Evolutionary conservation across 2,113 vertebrate species (phyloP), one percentile per base, ranked within the genome.

Genomic region (Lagopus muta): DNA sequence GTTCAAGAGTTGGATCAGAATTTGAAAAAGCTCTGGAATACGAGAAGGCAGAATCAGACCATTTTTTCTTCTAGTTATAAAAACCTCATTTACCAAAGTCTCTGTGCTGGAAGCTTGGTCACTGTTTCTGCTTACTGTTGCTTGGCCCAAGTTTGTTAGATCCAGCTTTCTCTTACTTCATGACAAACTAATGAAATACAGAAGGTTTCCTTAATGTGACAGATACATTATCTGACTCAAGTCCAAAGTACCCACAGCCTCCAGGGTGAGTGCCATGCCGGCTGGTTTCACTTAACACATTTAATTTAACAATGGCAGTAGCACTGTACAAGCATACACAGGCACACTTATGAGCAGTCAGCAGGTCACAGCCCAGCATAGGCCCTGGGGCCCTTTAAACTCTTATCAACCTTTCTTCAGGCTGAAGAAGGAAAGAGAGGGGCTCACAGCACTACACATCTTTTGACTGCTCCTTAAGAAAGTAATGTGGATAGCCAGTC

Each of bases 181-280:
- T 16, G 24, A 76, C 25, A 67, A 88, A 64, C 78, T 82, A 40
- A 42, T 22, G 58, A 80, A 86, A 80, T 38, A 30, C 15, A 30
- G 21, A 79, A 55, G 13, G 28, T 79, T 86, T 15, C 42, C 52
- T 65, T 61, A 47, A 72, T 11, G 27, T 7, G 19, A 80, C n/a
- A 19, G 52, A 83, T 58, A 47, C 0, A 0, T 54, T 54, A 64
- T 4, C 47, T 1, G 1, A 62, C 36, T 66, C 28, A 7, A 82
- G 17, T 38, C 52, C 40, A 62, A 32, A 67, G 52, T 57, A 66
- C 13, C 32, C 40, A 27, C 7, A 70, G 10, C 36, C 47, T 70
- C 30, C 21, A 5, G 25, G 8, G 60, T 8, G 19, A 67, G 47
- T 47, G 42, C 13, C 8, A 11, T 61, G 57, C 28, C 62, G 64